Evolutionary conservation across 2,888 invertebrate species (phyloP), one percentile per base, ranked within the genome.

Genomic region (Tillus elongatus): DNA sequence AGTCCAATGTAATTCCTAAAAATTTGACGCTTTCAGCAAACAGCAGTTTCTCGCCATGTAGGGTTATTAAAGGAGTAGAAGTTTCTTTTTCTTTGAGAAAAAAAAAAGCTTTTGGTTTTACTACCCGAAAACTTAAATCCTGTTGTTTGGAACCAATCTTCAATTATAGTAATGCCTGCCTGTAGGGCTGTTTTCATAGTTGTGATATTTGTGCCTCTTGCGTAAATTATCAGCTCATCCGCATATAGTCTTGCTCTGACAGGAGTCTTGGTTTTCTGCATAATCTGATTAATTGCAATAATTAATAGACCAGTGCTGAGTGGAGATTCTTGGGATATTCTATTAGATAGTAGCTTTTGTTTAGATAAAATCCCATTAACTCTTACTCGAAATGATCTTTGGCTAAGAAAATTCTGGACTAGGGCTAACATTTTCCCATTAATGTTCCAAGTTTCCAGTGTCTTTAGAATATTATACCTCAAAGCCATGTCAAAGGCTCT

Each of bases 401-500:
- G 24, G 6, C 6, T n/a, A 8, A 19, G 24, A n/a, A n/a, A 19
- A 19, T 19, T 19, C n/a, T 19, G 6, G n/a, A 19, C n/a, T 8
- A 19, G n/a, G 24, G 6, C 6, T 6, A 19, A 6, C 24, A 19
- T 19, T 8, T 19, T 19, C 6, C 24, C 24, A 19, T n/a, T 8
- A n/a, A 19, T 8, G 24, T n/a, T n/a, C 24, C 24, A 19, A 8
- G 6, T 19, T 8, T 19, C 24, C 24, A 19, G 24, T 6, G 6
- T 19, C n/a, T n/a, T 19, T 19, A 19, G n/a, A n/a, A 19, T 19
- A 6, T 8, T 6, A 19, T 19, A n/a, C n/a, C 24, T 19, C 24
- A 6, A 19, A 19, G 24, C n/a, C 24, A 19, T 19, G n/a, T 19
- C 24, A 19, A 19, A 19, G n/a, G 24, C 24, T 19, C n/a, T 19